phyloP scores from a whole-genome alignment of 2,888 invertebrate genomes.

The Gandaritis pyraliata region DNA sequence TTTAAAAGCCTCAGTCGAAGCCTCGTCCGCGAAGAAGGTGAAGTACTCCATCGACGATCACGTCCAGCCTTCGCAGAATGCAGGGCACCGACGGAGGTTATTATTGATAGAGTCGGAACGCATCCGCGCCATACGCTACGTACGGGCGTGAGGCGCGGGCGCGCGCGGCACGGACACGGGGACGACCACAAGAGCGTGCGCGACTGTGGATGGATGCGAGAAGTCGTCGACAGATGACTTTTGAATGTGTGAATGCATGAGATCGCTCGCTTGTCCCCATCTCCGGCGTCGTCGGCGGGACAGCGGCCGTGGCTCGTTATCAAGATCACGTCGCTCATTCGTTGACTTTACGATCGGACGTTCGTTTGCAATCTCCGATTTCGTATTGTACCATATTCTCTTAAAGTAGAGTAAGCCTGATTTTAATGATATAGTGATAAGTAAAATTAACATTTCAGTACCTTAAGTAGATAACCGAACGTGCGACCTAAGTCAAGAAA shows the following conservation, averaged over 20 bases:
- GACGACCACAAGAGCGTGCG: constrained; percentile 78
- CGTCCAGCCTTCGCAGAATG: constrained; percentile 60
- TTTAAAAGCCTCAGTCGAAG: constrained; percentile 77
- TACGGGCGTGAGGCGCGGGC: constrained; percentile 60
- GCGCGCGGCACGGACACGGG: constrained; percentile 75
- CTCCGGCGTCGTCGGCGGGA: constrained; percentile 75
- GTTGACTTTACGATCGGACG: constrained; percentile 79
- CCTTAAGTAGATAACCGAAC: constrained; percentile 83
- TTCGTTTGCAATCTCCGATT: constrained; percentile 65
- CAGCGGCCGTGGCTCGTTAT: constrained; percentile 79
- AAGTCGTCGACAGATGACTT: constrained; percentile 47
- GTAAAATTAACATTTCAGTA: constrained; percentile 80
- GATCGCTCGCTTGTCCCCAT: constrained; percentile 82
- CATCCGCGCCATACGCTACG: constrained; percentile 65
- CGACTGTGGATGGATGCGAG: constrained; percentile 75
- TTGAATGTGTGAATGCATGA: constrained; percentile 51
- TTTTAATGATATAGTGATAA: constrained; percentile 76
- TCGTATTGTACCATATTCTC: constrained; percentile 83
- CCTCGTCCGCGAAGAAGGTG: constrained; percentile 62
- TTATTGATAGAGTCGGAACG: constrained; percentile 72
- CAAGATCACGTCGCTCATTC: constrained; percentile 82
- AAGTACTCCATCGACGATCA: constrained; percentile 51
- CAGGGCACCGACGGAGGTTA: constrained; percentile 77
- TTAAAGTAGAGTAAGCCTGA: constrained; percentile 77
- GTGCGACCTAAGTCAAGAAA: constrained; percentile 83